Evolutionary conservation across 1,140 invertebrate species (phyloP).

Genomic region (Drosophila bifasciata): DNA sequence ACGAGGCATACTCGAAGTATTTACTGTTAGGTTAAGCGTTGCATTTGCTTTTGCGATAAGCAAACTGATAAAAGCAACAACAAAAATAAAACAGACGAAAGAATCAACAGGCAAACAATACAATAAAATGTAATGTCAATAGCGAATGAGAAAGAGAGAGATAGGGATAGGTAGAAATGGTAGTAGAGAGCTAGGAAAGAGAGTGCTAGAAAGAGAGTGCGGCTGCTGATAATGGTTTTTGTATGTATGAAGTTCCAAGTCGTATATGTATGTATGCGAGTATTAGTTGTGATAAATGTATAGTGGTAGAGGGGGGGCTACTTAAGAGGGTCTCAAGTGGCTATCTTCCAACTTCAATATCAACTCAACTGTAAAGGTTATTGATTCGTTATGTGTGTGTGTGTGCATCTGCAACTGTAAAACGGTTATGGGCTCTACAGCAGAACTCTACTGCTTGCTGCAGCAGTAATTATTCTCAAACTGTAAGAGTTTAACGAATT

Average conservation of each 20-base stretch:
- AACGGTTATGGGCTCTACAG: no score
- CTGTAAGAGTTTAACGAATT: no score
- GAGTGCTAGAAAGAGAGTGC: neutral
- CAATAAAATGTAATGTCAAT: conserved; percentile 51
- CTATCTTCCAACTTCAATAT: no score
- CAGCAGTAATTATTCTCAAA: no score
- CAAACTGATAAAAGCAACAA: conserved; percentile 62
- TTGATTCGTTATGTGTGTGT: no score
- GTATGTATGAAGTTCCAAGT: neutral
- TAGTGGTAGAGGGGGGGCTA: no score
- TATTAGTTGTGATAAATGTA: conserved; percentile 40
- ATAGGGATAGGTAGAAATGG: neutral
- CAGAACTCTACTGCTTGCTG: no score
- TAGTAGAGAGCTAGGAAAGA: conserved; percentile 9
- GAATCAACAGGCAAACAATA: conserved; percentile 8
- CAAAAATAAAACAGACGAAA: conserved; percentile 8
- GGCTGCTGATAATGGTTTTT: conserved; percentile 6
- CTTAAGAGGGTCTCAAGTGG: no score
- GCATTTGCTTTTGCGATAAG: conserved; percentile 64
- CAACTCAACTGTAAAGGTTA: no score
- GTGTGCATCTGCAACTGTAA: no score
- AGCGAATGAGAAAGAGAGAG: neutral
- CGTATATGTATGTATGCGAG: neutral
- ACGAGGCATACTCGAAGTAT: conserved; percentile 23
- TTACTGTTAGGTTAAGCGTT: conserved; percentile 49